Percentiles rank a stretch among this genome's conserved stretches.
Conservation (phyloP, 2,113 vertebrate genomes). For the Channa maculata region DNA sequence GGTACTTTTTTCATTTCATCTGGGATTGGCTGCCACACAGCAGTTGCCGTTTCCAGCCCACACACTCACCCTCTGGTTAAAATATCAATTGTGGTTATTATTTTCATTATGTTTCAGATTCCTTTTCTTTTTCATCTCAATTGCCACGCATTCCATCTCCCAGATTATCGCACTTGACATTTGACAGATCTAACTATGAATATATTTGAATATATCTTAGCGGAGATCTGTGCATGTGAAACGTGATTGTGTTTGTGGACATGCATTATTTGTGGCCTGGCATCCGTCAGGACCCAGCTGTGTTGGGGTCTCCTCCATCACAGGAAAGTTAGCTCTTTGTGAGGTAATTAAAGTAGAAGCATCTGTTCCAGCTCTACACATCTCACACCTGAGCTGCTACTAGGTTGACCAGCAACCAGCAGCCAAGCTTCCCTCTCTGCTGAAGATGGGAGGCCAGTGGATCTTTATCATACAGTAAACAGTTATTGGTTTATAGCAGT, state of each 20-base stretch:
- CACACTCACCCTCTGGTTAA: slow-evolving; percentile 28
- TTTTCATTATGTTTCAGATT: slow-evolving; percentile 31
- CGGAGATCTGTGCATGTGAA: neutral
- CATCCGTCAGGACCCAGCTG: slow-evolving; percentile 76
- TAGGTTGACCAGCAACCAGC: slow-evolving; percentile 37
- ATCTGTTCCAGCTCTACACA: slow-evolving; percentile 58
- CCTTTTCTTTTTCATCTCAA: slow-evolving; percentile 28
- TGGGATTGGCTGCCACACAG: slow-evolving; percentile 26
- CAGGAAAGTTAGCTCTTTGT: slow-evolving; percentile 66
- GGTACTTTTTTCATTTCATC: neutral
- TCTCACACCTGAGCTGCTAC: slow-evolving; percentile 67
- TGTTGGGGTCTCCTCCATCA: slow-evolving; percentile 68
- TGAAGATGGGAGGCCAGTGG: neutral
- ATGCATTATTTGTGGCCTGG: slow-evolving; percentile 47
- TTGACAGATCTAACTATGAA: slow-evolving; percentile 69
- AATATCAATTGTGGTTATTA: slow-evolving; percentile 31
- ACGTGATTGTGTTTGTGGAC: slow-evolving; percentile 23
- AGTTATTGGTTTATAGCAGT: neutral
- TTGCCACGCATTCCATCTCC: slow-evolving; percentile 41
- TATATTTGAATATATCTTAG: slow-evolving; percentile 73
- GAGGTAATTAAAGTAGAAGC: slow-evolving; percentile 77
- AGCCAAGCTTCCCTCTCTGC: slow-evolving; percentile 5
- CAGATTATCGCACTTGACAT: slow-evolving; percentile 74
- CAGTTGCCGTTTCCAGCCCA: neutral
- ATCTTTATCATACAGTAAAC: neutral